Evolutionary conservation across 2,113 vertebrate genomes (phyloP).

Genomic region (Cranoglanis bouderius): DNA sequence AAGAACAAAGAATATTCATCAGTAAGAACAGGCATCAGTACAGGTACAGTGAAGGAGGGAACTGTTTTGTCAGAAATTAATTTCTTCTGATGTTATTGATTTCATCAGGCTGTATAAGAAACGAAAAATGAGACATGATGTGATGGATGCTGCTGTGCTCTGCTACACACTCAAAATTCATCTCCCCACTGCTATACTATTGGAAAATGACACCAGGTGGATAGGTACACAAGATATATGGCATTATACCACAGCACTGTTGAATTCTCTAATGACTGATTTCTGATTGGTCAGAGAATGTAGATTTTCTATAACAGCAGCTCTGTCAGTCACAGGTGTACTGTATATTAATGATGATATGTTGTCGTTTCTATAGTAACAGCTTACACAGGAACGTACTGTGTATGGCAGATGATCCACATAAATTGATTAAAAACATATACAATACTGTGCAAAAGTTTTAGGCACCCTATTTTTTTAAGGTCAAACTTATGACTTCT

Average conservation of each 20-base stretch:
- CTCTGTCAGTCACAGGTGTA: background rate
- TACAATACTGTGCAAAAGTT: too few species aligned
- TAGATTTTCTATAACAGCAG: background rate
- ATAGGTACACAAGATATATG: background rate
- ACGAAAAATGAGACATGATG: background rate
- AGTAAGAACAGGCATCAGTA: background rate
- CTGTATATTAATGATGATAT: background rate
- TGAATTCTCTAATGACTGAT: background rate
- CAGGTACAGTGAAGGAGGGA: background rate
- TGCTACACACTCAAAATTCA: background rate
- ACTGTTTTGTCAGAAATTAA: background rate
- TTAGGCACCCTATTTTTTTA: too few species aligned
- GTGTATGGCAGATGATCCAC: background rate
- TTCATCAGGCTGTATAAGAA: background rate
- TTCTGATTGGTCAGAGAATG: background rate
- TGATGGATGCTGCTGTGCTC: conserved; percentile 12
- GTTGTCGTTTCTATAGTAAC: background rate
- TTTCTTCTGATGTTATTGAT: conserved; percentile 5
- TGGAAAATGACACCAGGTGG: background rate
- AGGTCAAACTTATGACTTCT: too few species aligned
- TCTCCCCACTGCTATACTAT: background rate
- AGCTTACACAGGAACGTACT: background rate
- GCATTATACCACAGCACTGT: background rate
- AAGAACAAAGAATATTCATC: conserved; percentile 15
- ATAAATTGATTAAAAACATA: background rate